Percentiles rank a stretch among this genome's conserved stretches.
phyloP scores from a whole-genome alignment of 2,797 vertebrate genomes.

The Dryobates pubescens region DNA sequence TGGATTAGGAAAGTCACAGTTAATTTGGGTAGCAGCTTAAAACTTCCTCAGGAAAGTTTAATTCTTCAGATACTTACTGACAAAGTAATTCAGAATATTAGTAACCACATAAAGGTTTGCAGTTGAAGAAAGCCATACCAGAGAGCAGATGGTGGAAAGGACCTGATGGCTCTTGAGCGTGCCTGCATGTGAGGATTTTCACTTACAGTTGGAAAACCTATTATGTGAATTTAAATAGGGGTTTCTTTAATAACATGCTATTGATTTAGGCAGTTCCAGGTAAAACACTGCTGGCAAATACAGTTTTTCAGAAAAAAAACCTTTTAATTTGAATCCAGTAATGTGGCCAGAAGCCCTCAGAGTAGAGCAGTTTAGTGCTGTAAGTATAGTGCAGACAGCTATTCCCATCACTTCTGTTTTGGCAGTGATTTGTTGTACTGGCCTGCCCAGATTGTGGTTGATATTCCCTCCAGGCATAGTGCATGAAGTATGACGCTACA shows the following conservation, averaged over 20 bases:
- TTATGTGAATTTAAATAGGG: neutral
- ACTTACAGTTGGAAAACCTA: neutral
- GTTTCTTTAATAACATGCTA: neutral
- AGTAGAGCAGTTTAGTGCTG: neutral
- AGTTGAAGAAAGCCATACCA: neutral
- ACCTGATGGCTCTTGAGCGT: neutral
- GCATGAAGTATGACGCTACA: neutral
- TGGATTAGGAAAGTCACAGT: neutral
- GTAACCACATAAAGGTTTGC: neutral
- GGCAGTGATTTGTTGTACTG: neutral
- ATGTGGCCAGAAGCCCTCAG: neutral
- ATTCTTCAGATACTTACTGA: neutral
- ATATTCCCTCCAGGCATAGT: neutral
- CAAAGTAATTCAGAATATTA: neutral
- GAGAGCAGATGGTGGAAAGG: neutral
- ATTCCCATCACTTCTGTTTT: neutral
- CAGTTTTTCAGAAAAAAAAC: neutral
- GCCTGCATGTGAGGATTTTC: neutral
- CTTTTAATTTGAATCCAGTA: accelerated
- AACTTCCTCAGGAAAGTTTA: neutral
- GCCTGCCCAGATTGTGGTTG: neutral
- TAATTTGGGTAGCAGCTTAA: neutral
- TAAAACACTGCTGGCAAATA: neutral
- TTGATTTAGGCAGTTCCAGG: neutral
- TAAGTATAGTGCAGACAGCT: neutral